Evolutionary conservation across 1,140 invertebrate species (phyloP).

Genomic region (Ostrea denselamellosa): DNA sequence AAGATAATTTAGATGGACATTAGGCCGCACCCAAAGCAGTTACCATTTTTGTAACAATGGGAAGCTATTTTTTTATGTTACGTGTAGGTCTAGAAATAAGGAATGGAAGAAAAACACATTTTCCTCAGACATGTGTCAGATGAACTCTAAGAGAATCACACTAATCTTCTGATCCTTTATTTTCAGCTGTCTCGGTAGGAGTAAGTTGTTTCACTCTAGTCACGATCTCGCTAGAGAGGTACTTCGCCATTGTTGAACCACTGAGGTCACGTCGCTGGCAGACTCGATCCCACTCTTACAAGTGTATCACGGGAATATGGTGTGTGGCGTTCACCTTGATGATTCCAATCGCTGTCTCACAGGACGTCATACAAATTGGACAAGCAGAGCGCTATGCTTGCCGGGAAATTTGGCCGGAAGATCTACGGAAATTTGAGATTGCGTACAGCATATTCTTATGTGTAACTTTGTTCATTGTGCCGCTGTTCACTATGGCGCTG

Average conservation of each 20-base stretch:
- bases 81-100: too few species aligned
- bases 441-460: conserved; percentile 88
- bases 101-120: too few species aligned
- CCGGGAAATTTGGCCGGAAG: conserved; percentile 71
- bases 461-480: conserved; percentile 85
- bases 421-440: conserved; percentile 79
- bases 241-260: conserved; percentile 94
- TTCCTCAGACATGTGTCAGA: not conserved
- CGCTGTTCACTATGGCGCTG: conserved; percentile 86
- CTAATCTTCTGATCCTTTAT: conserved; percentile 42
- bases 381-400: conserved; percentile 73
- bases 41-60: too few species aligned
- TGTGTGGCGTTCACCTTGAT: conserved; percentile 72
- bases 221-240: conserved; percentile 92
- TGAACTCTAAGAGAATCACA: too few species aligned
- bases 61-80: too few species aligned
- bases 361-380: conserved; percentile 78
- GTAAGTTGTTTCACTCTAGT: conserved; percentile 94
- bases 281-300: conserved; percentile 92
- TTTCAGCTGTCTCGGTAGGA: conserved; percentile 89
- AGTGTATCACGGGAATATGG: conserved; percentile 80
- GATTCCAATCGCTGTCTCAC: conserved; percentile 86
- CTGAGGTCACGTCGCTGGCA: conserved; percentile 87
- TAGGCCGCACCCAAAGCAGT: too few species aligned
- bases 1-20: too few species aligned